Conservation (phyloP, 1,140 invertebrate species). For the Solenopsis fugax region DNA sequence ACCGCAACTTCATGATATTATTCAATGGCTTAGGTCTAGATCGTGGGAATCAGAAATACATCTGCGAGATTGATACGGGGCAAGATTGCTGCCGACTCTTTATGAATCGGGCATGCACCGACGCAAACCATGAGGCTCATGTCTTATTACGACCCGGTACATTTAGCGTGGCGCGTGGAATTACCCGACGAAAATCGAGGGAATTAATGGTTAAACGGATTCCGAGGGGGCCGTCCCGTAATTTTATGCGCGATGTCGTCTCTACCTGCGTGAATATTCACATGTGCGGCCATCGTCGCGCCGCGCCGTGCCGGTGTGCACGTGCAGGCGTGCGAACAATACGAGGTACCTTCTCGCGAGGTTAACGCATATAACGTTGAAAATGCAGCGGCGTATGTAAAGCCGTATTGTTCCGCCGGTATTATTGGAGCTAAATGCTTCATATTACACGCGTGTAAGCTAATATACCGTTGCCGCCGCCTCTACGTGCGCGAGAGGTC, state of each 20-base stretch:
- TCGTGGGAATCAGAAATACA: neutral
- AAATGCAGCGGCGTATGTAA: slow-evolving; percentile 29
- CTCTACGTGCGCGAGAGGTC: neutral
- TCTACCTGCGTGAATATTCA: slow-evolving; percentile 24
- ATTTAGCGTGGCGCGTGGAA: slow-evolving; percentile 32
- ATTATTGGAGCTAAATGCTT: slow-evolving; percentile 68
- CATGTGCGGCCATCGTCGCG: neutral
- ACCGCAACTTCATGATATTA: neutral
- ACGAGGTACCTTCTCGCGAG: slow-evolving; percentile 2
- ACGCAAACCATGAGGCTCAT: neutral
- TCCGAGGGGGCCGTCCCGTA: slow-evolving; percentile 29
- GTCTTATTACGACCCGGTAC: slow-evolving; percentile 47
- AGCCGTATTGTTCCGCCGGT: slow-evolving; percentile 53
- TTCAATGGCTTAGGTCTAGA: neutral
- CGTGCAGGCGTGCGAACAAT: slow-evolving; percentile 50
- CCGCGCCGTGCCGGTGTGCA: neutral
- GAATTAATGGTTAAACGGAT: slow-evolving; percentile 62
- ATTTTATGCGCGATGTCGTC: slow-evolving; percentile 57
- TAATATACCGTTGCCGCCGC: slow-evolving; percentile 29
- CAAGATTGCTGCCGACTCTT: neutral
- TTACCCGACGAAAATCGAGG: slow-evolving; percentile 51
- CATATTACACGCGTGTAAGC: slow-evolving; percentile 65
- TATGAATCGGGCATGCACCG: slow-evolving; percentile 9
- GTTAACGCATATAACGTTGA: slow-evolving; percentile 14
- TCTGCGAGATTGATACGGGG: neutral